Base-by-base conservation (phyloP, 2,888 invertebrate genomes). In the Tipula lateralis region DNA sequence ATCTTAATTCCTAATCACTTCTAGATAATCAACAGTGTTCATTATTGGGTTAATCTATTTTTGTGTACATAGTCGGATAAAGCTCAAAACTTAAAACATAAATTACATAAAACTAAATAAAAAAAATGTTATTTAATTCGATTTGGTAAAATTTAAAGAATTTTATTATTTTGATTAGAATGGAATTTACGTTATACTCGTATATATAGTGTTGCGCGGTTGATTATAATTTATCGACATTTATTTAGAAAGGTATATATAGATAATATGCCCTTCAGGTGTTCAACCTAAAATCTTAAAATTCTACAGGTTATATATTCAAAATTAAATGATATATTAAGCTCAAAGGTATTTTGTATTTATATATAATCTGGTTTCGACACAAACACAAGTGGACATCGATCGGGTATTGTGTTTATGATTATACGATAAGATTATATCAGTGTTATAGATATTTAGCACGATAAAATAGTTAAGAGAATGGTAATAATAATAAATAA, bases 231-330 rank as follows among this genome's bases (percentile, higher is more conserved):
- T 66, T 66, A 66, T 66, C 66, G 66, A 66, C 9, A 66, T 66
- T 16, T 6, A 50, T 66, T 66, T 66, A 66, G 66, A 66, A 66
- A 66, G 66, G 66, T 66, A 24, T 50, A 1, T 32, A 32, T 32
- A 32, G 7, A 32, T n/a, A 39, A 39, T n/a, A 24, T 66, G 66
- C 66, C 66, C 66, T 66, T 66, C 66, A 66, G 66, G 66, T 66
- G 66, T 66, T 66, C 66, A 66, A 44, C 44, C 66, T 44, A 66
- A 66, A 66, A 66, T 44, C 44, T 44, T n/a, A 44, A 66, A 66
- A 66, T 66, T 66, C 66, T 66, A 66, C 66, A 66, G 24, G 66
- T 66, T 66, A 50, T 50, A 66, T 66, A 66, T 66, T 66, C 66
- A 24, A 24, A 66, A 66, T 66, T 66, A 24, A 66, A 66, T 66